These are phyloP conservation scores for Bugula neritina DNA, from an alignment of 2,888 invertebrate genomes.

Conservation along the genomic window DNA sequence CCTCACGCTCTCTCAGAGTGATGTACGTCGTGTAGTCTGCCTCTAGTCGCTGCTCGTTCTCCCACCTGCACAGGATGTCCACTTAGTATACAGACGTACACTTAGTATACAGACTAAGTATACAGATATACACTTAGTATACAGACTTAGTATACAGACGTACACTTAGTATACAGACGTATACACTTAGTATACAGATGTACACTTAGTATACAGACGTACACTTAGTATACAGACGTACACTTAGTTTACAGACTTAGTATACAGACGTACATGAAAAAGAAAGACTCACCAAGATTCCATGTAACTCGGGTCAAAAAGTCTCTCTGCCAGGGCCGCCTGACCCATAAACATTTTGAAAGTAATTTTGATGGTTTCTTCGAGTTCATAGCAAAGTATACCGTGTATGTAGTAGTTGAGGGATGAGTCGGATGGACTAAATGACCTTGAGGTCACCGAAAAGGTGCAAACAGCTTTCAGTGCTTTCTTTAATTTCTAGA, in stretches of 20 bases:
- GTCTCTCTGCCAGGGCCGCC: conserved; percentile 2
- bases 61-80: conserved; percentile 4
- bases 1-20: neutral
- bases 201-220: too few relatives aligned
- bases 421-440: neutral
- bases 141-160: too few relatives aligned
- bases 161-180: too few relatives aligned
- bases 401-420: conserved; percentile 20
- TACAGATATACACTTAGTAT: too few relatives aligned
- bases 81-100: too few relatives aligned
- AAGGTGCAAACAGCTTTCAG: conserved; percentile 6
- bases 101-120: too few relatives aligned
- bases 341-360: conserved; percentile 10
- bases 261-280: too few relatives aligned
- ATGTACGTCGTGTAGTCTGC: conserved; percentile 2
- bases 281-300: neutral
- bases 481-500: conserved; percentile 17
- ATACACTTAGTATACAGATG: too few relatives aligned
- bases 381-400: neutral
- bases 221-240: too few relatives aligned
- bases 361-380: conserved; percentile 3
- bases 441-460: neutral
- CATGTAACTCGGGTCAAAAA: conserved; percentile 17
- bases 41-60: neutral
- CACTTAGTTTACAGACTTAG: too few relatives aligned